Percentiles rank a stretch among this genome's conserved stretches.
These are phyloP conservation scores for Ormyrus rosae DNA, from an alignment of 2,888 invertebrate species.

Conservation along the genomic window DNA sequence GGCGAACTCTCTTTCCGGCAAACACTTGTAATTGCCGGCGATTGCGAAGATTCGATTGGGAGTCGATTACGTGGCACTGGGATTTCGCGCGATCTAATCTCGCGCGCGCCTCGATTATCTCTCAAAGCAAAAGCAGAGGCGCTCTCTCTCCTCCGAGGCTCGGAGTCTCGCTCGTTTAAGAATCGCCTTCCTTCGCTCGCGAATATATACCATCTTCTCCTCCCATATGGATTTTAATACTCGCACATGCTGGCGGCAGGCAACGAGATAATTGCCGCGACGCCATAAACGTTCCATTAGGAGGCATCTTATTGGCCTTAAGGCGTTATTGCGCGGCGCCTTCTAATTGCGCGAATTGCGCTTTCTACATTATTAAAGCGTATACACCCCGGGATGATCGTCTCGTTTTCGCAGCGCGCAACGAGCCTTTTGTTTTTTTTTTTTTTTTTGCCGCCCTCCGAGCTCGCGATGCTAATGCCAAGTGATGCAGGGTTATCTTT, in stretches of 20 bases:
- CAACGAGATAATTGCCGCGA: conserved; percentile 71
- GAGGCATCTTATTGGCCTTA: conserved; percentile 74
- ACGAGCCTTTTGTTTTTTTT: background rate
- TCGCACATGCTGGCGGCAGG: conserved; percentile 50
- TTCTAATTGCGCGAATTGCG: conserved; percentile 70
- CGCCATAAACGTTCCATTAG: conserved; percentile 73
- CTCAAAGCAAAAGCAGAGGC: conserved; percentile 7
- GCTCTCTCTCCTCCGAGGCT: no score
- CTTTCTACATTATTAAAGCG: conserved; percentile 71
- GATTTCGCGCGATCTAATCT: conserved; percentile 21
- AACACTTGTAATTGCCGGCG: background rate
- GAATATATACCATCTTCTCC: background rate
- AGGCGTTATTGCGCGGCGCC: conserved; percentile 69
- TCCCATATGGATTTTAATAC: conserved; percentile 65
- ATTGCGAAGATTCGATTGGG: conserved; percentile 42
- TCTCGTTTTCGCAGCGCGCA: background rate
- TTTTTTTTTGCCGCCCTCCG: background rate
- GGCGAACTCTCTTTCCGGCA: no score
- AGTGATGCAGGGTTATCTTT: conserved; percentile 1
- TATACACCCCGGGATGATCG: conserved; percentile 60
- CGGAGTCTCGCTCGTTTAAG: no score
- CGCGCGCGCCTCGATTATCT: conserved; percentile 33
- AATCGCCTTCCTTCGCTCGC: no score
- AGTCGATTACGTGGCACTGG: background rate
- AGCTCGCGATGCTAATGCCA: background rate